A percentile compares a stretch with the other conserved stretches of the same genome.
Evolutionary conservation across 2,797 vertebrate genomes (phyloP).

Genomic region (Tadarida brasiliensis): DNA sequence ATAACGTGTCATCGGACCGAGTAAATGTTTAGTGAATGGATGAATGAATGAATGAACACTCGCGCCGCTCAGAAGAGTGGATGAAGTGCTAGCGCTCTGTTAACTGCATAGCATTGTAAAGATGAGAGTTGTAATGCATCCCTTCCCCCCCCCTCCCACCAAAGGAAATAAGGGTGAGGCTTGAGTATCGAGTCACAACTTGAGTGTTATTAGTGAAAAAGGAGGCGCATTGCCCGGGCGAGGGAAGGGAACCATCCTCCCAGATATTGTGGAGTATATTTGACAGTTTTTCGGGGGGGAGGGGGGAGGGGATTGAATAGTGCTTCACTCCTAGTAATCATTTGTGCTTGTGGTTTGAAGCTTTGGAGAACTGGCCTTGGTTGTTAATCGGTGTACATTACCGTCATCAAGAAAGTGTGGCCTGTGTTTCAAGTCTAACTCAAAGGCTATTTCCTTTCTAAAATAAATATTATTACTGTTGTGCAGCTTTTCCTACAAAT

Average conservation of each 20-base stretch:
- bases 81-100: slow-evolving; percentile 25
- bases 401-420: slow-evolving; percentile 15
- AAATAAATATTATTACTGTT: slow-evolving; percentile 28
- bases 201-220: neutral
- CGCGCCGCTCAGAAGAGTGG: neutral
- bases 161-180: neutral
- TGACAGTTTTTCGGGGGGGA: neutral
- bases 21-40: slow-evolving; percentile 12
- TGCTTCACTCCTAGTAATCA: neutral
- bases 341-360: neutral
- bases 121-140: neutral
- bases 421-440: slow-evolving; percentile 6
- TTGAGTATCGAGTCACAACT: neutral
- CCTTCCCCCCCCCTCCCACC: neutral
- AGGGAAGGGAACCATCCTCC: neutral
- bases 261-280: neutral
- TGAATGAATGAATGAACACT: neutral
- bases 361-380: neutral
- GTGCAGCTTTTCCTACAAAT: neutral
- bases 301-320: neutral
- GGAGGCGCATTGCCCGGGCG: neutral
- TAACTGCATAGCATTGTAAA: neutral
- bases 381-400: neutral
- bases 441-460: slow-evolving; percentile 35
- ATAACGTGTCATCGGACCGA: neutral